Percentiles rank a stretch among this genome's conserved stretches.
Evolutionary conservation across 37 sponge, comb jelly and placozoan species (phyloP).

Genomic region (Chondrosia reniformis): DNA sequence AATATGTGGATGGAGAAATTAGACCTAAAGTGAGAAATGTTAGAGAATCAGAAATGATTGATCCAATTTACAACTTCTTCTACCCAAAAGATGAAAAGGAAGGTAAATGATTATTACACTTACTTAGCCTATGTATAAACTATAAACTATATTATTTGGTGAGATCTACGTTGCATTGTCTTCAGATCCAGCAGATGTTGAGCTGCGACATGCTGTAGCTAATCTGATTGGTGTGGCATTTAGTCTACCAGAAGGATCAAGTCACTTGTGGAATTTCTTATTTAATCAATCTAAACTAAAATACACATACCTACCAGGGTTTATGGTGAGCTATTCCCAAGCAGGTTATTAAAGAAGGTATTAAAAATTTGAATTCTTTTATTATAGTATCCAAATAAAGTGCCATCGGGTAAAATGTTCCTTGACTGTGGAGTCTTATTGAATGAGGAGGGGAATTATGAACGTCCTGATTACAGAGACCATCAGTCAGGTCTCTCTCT

Average conservation of each 20-base stretch:
- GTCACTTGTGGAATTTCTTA: conserved; percentile 75
- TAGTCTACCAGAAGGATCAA: conserved; percentile 51
- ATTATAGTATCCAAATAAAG: conserved; percentile 59
- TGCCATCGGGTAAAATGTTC: conserved; percentile 20
- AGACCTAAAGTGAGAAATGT: background rate
- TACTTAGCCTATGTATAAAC: too few relatives aligned
- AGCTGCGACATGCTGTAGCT: conserved; percentile 64
- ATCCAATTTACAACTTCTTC: conserved; percentile 64
- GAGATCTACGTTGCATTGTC: too few relatives aligned
- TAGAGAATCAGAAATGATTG: conserved; percentile 16
- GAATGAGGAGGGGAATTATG: conserved; percentile 77
- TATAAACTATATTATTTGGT: too few relatives aligned
- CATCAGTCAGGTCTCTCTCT: conserved; percentile 67
- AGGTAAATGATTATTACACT: too few relatives aligned
- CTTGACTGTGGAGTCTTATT: conserved; percentile 27
- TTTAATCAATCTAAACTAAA: conserved; percentile 50
- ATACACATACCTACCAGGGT: conserved; percentile 71
- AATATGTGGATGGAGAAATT: conserved; percentile 16
- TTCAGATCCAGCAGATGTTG: conserved; percentile 74
- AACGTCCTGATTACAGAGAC: conserved; percentile 67
- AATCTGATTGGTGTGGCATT: conserved; percentile 71
- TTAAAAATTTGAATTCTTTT: too few relatives aligned
- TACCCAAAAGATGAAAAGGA: too few relatives aligned
- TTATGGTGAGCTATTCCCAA: conserved; percentile 67
- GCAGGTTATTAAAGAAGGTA: too few relatives aligned